Evolutionary conservation across 2,797 vertebrate species (phyloP).

Genomic region (Streptopelia turtur): DNA sequence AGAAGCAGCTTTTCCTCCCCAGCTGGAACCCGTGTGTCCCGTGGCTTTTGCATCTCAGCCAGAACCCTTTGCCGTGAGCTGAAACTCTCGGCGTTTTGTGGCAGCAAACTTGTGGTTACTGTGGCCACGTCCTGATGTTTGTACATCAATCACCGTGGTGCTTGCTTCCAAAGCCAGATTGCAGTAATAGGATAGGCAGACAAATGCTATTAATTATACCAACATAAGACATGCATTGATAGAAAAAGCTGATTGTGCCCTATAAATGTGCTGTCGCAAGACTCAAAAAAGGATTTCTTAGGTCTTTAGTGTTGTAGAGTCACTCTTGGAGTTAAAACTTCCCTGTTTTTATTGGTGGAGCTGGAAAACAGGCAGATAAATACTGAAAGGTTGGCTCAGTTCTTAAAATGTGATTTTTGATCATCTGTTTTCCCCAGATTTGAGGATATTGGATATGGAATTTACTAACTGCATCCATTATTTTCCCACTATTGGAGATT

Average conservation of each 20-base stretch:
- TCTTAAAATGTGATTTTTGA: neutral
- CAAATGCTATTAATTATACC: neutral
- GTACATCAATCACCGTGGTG: neutral
- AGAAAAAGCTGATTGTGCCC: neutral
- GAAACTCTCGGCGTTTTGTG: neutral
- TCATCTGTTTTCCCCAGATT: neutral
- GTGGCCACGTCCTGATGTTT: neutral
- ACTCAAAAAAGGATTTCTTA: neutral
- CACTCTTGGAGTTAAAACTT: neutral
- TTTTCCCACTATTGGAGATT: neutral
- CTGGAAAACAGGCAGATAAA: neutral
- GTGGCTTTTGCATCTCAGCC: neutral
- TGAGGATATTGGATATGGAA: neutral
- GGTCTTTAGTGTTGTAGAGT: neutral
- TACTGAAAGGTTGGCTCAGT: neutral
- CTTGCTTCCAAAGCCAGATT: neutral
- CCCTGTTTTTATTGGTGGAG: neutral
- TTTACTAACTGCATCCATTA: neutral
- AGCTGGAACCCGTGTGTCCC: accelerated
- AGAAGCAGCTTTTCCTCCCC: accelerated
- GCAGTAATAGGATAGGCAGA: neutral
- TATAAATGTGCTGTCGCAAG: neutral
- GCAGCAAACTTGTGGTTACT: neutral
- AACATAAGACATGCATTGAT: neutral
- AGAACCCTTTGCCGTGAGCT: neutral